phyloP scores from a whole-genome alignment of 2,797 vertebrate genomes.

The Perdix hodgsoniae region DNA sequence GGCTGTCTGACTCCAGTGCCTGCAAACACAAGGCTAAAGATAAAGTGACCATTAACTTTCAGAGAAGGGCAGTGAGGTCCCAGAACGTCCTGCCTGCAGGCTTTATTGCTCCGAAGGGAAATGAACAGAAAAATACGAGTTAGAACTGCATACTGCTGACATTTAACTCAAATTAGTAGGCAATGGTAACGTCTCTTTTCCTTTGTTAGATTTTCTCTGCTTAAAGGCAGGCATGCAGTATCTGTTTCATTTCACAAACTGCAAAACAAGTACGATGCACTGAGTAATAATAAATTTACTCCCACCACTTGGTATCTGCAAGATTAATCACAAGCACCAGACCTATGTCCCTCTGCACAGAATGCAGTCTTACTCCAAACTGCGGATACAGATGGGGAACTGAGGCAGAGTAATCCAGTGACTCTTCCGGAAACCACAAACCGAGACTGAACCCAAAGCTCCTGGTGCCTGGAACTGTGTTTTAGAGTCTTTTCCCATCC shows the following conservation, averaged over 20 bases:
- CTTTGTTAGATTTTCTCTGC: not conserved
- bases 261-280: not conserved
- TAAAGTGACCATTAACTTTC: conserved; percentile 65
- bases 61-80: conserved; percentile 39
- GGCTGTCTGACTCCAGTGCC: conserved; percentile 33
- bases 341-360: not conserved
- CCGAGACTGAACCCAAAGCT: not conserved
- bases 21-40: conserved; percentile 53
- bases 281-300: not conserved
- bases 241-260: not conserved
- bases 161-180: not conserved
- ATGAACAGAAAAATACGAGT: conserved; percentile 35
- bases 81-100: conserved; percentile 35
- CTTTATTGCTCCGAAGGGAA: conserved; percentile 32
- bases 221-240: not conserved
- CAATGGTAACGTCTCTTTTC: not conserved
- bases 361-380: not conserved
- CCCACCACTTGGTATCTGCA: not conserved
- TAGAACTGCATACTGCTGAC: not conserved
- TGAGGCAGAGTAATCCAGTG: not conserved
- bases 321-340: not conserved
- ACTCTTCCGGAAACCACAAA: not conserved
- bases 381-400: not conserved
- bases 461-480: not conserved
- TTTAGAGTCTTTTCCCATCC: not conserved